Evolutionary conservation across 1,140 invertebrate species (phyloP).

Genomic region (Andricus grossulariae): DNA sequence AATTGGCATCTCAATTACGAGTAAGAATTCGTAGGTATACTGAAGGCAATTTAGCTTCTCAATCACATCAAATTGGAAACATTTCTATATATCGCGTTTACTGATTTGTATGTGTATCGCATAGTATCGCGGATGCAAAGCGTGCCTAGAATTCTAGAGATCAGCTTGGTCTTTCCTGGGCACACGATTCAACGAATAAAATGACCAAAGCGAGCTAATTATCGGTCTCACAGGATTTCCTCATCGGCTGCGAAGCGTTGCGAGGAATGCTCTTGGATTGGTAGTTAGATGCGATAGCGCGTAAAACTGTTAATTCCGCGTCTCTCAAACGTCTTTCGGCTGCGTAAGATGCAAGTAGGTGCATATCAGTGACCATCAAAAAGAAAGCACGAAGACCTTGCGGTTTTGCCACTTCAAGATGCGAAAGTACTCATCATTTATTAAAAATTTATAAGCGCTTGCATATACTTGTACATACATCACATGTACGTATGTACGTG

Average conservation of each 20-base stretch:
- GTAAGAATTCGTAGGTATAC: background rate
- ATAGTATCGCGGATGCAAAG: background rate
- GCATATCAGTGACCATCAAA: constrained; percentile 27
- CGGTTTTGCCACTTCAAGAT: constrained; percentile 30
- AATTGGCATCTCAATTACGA: constrained; percentile 18
- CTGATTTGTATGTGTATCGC: background rate
- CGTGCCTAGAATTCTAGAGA: background rate
- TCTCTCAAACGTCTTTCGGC: constrained; percentile 6
- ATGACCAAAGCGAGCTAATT: constrained; percentile 36
- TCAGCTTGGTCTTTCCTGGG: background rate
- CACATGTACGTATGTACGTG: too few species aligned
- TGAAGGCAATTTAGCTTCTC: background rate
- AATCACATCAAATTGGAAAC: background rate
- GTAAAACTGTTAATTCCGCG: constrained; percentile 52
- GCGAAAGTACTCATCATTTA: constrained; percentile 27
- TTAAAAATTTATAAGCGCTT: constrained; percentile 19
- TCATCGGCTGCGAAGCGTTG: constrained; percentile 48
- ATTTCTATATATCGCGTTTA: background rate
- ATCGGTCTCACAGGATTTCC: constrained; percentile 50
- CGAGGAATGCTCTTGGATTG: constrained; percentile 37
- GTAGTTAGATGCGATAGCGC: constrained; percentile 49
- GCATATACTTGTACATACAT: background rate
- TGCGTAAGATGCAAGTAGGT: constrained; percentile 25
- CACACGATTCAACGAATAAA: constrained; percentile 5
- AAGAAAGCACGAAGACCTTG: constrained; percentile 22